A percentile compares a stretch with the other conserved stretches of the same genome.
Evolutionary conservation across 2,888 invertebrate species (phyloP).

Genomic region (Tetranychus piercei): DNA sequence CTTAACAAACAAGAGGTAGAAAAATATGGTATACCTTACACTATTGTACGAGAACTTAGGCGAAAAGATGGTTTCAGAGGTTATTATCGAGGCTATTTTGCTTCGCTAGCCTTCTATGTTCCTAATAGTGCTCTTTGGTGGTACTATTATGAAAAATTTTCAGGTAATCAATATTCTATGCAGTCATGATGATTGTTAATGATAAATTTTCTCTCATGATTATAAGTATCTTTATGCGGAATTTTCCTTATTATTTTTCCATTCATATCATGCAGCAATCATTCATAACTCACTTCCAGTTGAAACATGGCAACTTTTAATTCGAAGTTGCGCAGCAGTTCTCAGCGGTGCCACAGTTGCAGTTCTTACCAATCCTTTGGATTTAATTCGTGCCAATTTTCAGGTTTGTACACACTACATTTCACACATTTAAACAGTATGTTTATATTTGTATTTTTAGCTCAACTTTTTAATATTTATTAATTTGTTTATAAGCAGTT

Average conservation of each 20-base stretch:
- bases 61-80: constrained; percentile 60
- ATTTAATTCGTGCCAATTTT: constrained; percentile 71
- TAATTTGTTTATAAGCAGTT: no score
- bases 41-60: constrained; percentile 56
- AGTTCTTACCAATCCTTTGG: constrained; percentile 81
- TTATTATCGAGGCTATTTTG: constrained; percentile 80
- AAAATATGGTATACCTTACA: constrained; percentile 22
- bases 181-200: not conserved
- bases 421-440: no score
- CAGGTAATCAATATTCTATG: constrained; percentile 44
- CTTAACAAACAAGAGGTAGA: constrained; percentile 17
- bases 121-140: constrained; percentile 97
- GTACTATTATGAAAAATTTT: constrained; percentile 79
- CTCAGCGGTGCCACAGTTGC: constrained; percentile 82
- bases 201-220: not conserved
- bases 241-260: not conserved
- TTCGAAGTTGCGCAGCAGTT: constrained; percentile 77
- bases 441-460: no score
- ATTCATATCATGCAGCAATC: not conserved
- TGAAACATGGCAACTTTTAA: constrained; percentile 38
- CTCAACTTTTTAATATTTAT: no score
- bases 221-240: not conserved
- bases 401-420: constrained; percentile 43
- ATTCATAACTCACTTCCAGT: constrained; percentile 5
- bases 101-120: constrained; percentile 77